A percentile compares a stretch with the other conserved stretches of the same genome.
Conservation (phyloP, 2,113 vertebrate genomes). For the Opisthocomus hoazin region DNA sequence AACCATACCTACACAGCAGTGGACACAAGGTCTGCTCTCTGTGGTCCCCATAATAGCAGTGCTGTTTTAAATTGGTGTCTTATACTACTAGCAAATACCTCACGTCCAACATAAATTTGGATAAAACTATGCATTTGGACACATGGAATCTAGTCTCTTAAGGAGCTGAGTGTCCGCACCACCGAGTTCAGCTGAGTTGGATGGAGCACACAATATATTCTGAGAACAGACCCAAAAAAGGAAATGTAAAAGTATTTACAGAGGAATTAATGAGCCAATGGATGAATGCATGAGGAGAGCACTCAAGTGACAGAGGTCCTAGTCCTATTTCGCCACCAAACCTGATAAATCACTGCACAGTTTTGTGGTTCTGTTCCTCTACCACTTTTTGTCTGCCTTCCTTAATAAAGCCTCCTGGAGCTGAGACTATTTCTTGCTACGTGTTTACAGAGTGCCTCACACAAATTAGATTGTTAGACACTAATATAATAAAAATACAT, state of each 20-base stretch:
- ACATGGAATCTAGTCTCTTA: neutral
- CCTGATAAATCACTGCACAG: neutral
- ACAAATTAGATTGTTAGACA: conserved; percentile 30
- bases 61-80: neutral
- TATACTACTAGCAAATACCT: neutral
- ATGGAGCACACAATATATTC: neutral
- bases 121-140: neutral
- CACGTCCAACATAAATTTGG: neutral
- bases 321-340: neutral
- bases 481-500: conserved; percentile 43
- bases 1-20: neutral
- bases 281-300: neutral
- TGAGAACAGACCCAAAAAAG: neutral
- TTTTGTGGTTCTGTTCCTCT: neutral
- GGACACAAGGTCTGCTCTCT: neutral
- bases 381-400: neutral
- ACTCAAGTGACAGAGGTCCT: neutral
- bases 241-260: neutral
- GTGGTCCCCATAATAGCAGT: neutral
- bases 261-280: neutral
- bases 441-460: neutral
- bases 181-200: neutral
- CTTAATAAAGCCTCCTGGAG: neutral
- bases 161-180: neutral
- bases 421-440: neutral